phyloP scores from a whole-genome alignment of 92 coral and sea anemone species.

The Chrysogorgia sp. region DNA sequence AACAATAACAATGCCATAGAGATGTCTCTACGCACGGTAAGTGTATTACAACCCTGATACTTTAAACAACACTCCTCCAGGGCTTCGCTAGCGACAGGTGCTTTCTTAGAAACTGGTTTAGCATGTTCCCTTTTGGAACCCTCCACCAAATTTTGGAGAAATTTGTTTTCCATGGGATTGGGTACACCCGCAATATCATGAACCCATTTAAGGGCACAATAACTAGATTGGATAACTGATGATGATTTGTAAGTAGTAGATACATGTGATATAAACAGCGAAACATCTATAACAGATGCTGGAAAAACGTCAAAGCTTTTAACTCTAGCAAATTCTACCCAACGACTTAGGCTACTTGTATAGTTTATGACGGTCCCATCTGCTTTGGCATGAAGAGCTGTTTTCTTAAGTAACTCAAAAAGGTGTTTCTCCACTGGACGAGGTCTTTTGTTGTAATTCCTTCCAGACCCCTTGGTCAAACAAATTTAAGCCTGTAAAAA shows the following conservation, averaged over 20 bases:
- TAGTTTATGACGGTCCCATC: constrained; percentile 51
- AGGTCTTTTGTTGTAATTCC: constrained; percentile 39
- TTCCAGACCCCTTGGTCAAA: constrained; percentile 36
- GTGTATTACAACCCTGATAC: constrained; percentile 23
- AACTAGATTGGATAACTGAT: constrained; percentile 19
- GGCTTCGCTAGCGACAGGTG: constrained; percentile 41
- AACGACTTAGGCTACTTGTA: constrained; percentile 39
- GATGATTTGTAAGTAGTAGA: constrained; percentile 16
- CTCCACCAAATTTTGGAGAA: constrained; percentile 27
- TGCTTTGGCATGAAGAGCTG: constrained; percentile 45
- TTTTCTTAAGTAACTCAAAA: constrained; percentile 35
- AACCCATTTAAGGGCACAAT: constrained; percentile 24
- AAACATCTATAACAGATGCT: background rate
- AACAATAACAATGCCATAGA: constrained; percentile 42
- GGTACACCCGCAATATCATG: constrained; percentile 15
- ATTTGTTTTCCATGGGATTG: background rate
- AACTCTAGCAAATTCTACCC: background rate
- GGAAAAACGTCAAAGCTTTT: background rate
- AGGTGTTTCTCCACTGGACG: background rate
- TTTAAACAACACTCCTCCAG: constrained; percentile 47
- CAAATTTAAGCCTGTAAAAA: constrained; percentile 42
- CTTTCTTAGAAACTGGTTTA: constrained; percentile 45
- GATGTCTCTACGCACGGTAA: constrained; percentile 36
- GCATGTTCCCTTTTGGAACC: constrained; percentile 45
- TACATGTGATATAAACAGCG: background rate